Evolutionary conservation across 2,113 vertebrate species (phyloP), one percentile per base, ranked within the genome.

Genomic region (Ursus arctos): DNA sequence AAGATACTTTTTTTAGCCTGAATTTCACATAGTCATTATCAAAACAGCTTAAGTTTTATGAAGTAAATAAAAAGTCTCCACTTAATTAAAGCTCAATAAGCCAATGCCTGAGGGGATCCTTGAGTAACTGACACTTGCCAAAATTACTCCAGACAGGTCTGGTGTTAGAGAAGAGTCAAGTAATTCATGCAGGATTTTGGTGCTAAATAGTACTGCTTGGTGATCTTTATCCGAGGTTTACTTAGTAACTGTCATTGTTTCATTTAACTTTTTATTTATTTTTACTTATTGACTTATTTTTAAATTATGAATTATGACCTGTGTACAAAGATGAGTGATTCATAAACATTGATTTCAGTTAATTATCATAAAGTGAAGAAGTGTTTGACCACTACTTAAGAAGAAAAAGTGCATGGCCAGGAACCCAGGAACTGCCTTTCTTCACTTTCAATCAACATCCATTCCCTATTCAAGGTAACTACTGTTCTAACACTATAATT

Each of bases 51-150:
- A 79, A 47, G 33, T 53, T 79, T 61, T 90, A 76, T 74, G 13
- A 51, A 83, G 40, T 69, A 88, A 95, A 94, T 91, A 91, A 76
- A 94, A 92, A 21, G 19, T 47, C 67, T 43, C 28, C 43, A 53
- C 49, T 69, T 61, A 85, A 85, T 85, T 72, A 92, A 92, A 83
- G 21, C 40, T 71, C 33, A 13, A 36, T 77, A n/a, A 84, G n/a
- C 19, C 43, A 77, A 0, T 71, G 67, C 40, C 76, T 82, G 22
- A n/a, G 26, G 49, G 8, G 6, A 61, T 28, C 33, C 26, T 53
- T 88, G 59, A 77, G 61, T 82, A 92, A 88, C 1, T 49, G 43
- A 47, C 51, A 83, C 59, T 55, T 84, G 26, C 28, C 59, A 59
- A 69, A 92, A 91, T 82, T 91, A 49, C 24, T 57, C 33, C 76